Percentiles rank a stretch among this genome's conserved stretches.
Evolutionary conservation across 2,888 invertebrate genomes (phyloP).

Genomic region (Lasioglossum lativentre): DNA sequence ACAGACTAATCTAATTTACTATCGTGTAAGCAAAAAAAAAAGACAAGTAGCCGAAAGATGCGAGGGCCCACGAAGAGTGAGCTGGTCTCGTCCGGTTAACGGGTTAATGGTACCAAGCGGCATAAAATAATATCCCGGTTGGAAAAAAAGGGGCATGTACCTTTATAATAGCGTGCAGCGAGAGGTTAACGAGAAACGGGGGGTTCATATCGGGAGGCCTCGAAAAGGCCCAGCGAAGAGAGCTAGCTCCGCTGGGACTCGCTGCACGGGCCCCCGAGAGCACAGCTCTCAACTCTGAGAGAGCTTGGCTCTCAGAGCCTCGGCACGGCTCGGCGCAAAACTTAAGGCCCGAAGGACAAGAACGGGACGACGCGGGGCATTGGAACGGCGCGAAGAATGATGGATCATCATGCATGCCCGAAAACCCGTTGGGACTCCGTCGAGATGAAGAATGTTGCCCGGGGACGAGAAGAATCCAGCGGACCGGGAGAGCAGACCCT

Average conservation of each 20-base stretch:
- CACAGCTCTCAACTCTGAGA: neutral
- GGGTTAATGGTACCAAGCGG: neutral
- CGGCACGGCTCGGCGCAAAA: slow-evolving; percentile 48
- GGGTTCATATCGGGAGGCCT: slow-evolving; percentile 19
- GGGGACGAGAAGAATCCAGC: slow-evolving; percentile 60
- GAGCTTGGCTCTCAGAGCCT: neutral
- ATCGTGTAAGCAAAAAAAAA: neutral
- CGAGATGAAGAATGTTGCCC: slow-evolving; percentile 75
- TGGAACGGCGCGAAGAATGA: slow-evolving; percentile 76
- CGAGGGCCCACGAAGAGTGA: neutral
- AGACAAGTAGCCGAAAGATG: neutral
- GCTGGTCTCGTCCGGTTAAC: neutral
- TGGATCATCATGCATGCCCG: slow-evolving; percentile 77
- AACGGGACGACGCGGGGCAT: slow-evolving; percentile 63
- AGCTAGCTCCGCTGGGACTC: slow-evolving; percentile 7
- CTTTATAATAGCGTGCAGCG: neutral
- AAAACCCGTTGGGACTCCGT: slow-evolving; percentile 74
- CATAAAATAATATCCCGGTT: neutral
- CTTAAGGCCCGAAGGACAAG: slow-evolving; percentile 67
- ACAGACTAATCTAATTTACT: neutral
- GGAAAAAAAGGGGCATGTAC: neutral
- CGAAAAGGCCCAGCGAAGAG: slow-evolving; percentile 26
- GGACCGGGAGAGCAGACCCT: slow-evolving; percentile 41
- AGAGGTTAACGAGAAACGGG: slow-evolving; percentile 14
- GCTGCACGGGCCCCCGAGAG: slow-evolving; percentile 40